These are phyloP conservation scores for Platygyra sinensis DNA, from an alignment of 64 coral and sea anemone genomes.

Conservation along the genomic window DNA sequence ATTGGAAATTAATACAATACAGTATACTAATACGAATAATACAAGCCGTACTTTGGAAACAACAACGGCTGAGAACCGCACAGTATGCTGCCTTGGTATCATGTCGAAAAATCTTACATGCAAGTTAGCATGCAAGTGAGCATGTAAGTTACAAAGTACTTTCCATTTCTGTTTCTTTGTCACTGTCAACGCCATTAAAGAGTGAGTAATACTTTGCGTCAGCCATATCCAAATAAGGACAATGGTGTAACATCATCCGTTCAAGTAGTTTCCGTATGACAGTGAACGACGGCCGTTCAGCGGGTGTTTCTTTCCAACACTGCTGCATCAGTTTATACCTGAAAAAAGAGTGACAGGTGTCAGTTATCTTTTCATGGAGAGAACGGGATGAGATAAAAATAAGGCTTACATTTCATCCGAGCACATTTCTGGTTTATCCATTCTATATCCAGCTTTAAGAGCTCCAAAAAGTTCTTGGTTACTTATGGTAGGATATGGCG, in stretches of 20 bases:
- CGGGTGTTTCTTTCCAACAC: not conserved
- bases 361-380: not conserved
- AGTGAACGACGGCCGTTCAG: not conserved
- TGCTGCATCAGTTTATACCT: not conserved
- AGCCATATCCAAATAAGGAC: not conserved
- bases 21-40: too few species aligned
- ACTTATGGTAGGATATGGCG: slow-evolving; percentile 44
- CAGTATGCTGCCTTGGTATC: too few species aligned
- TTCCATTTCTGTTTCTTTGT: not conserved
- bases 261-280: not conserved
- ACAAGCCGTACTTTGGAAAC: too few species aligned
- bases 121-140: too few species aligned
- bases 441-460: slow-evolving; percentile 40
- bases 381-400: not conserved
- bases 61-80: too few species aligned
- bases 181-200: not conserved
- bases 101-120: too few species aligned
- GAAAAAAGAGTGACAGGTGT: not conserved
- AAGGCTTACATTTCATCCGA: slow-evolving; percentile 44
- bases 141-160: not conserved
- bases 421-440: slow-evolving; percentile 45
- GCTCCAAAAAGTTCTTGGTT: slow-evolving; percentile 1
- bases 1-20: too few species aligned
- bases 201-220: not conserved
- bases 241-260: not conserved